Evolutionary conservation across 1,140 invertebrate genomes (phyloP), one percentile per base, ranked within the genome.

Genomic region (Hyles vespertilio): DNA sequence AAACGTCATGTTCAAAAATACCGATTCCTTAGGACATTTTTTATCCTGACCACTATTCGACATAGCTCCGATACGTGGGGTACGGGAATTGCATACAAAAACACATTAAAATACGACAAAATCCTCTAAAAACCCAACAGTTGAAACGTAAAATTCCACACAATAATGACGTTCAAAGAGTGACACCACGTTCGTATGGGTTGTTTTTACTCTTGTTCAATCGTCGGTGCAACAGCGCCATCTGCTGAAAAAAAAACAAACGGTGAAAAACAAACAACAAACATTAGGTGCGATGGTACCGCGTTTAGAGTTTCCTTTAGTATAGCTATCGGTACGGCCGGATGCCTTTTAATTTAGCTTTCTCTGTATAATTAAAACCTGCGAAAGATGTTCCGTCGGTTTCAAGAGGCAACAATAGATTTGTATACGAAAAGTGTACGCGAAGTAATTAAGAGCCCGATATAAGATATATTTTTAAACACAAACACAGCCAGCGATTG

Each of bases 261-360:
- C 12, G 10, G 3, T 8, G n/a, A 50, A 8, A 52, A 52, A 34
- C 53, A 72, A 65, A 63, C 69, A 74, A 71, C 69, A 68, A 68
- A 78, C 69, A 68, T 73, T 73, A 74, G 68, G 65, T 70, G 65
- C 65, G 70, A 76, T 67, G 70, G 69, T 54, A 60, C 22, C 22
- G 22, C 64, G 63, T 62, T 64, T 63, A 58, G 60, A 65, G 59
- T 60, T 67, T 61, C 36, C 61, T 78, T 70, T 69, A 62, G 66
- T 60, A 58, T 58, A 60, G 63, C 74, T 65, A 76, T 78, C 74
- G 70, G 58, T 74, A 72, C 72, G 77, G 74, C 43, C 71, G 70
- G 72, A 61, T 69, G 78, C 72, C 76, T 83, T 83, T 83, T 79
- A 83, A 83, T 81, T 80, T 81, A 77, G 71, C 78, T 70, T 79